These are phyloP conservation scores for Ailuropoda melanoleuca DNA, from an alignment of 2,113 vertebrate species.

Conservation along the genomic window DNA sequence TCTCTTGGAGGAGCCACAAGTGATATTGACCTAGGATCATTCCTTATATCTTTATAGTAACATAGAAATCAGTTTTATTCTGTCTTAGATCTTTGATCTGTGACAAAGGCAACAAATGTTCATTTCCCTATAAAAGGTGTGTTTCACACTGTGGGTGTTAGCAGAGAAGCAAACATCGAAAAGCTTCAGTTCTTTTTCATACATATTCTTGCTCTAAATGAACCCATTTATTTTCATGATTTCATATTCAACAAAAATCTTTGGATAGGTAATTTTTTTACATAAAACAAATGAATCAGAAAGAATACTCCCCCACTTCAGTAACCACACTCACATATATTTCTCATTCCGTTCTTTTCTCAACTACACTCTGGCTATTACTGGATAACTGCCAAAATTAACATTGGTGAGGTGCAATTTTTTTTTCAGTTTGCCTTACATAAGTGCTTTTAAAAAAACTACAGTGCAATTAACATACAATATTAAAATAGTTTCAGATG, in stretches of 20 bases:
- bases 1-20: not conserved
- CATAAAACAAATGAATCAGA: not conserved
- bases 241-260: not conserved
- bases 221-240: not conserved
- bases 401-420: not conserved
- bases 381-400: not conserved
- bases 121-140: conserved; percentile 3
- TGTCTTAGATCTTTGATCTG: conserved; percentile 3
- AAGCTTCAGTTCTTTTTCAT: not conserved
- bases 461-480: not conserved
- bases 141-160: not conserved
- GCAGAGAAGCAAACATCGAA: not conserved
- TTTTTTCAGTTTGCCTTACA: not conserved
- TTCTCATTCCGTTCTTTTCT: not conserved
- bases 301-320: not conserved
- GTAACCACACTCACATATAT: not conserved
- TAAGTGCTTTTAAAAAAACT: not conserved
- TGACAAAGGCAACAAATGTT: not conserved
- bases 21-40: not conserved
- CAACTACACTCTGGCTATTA: not conserved
- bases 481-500: not conserved
- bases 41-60: not conserved
- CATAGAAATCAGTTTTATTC: conserved; percentile 26
- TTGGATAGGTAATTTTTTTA: not conserved
- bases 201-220: not conserved